Conservation (phyloP, 1,140 invertebrate genomes). For the Atta colombica region DNA sequence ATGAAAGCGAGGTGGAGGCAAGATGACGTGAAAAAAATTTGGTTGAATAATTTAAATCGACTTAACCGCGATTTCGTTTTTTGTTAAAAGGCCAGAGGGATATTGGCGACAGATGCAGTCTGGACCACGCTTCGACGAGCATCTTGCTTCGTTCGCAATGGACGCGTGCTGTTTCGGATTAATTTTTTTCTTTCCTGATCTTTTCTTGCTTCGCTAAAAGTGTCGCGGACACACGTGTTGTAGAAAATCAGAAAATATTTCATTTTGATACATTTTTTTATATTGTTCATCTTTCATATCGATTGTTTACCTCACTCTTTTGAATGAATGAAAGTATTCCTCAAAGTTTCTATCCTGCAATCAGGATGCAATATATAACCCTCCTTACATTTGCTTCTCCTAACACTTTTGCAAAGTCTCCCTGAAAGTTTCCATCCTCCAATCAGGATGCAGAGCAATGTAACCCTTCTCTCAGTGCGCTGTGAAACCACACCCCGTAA, state of each 20-base stretch:
- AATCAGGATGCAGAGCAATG: neutral
- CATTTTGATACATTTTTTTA: neutral
- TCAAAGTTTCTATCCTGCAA: neutral
- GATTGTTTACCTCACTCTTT: neutral
- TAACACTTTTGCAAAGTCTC: neutral
- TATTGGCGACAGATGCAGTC: slow-evolving; percentile 69
- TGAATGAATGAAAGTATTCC: neutral
- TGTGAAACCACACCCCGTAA: neutral
- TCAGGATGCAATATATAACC: no score
- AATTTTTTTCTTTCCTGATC: slow-evolving; percentile 66
- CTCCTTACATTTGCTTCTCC: neutral
- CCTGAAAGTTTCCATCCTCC: neutral
- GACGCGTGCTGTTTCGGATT: slow-evolving; percentile 78
- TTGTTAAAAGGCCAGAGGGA: slow-evolving; percentile 34
- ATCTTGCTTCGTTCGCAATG: slow-evolving; percentile 55
- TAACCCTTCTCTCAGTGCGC: neutral
- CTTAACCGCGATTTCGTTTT: slow-evolving; percentile 70
- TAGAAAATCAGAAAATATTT: neutral
- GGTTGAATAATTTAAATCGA: slow-evolving; percentile 71
- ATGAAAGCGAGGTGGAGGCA: slow-evolving; percentile 1
- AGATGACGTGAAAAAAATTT: slow-evolving; percentile 57
- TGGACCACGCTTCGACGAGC: slow-evolving; percentile 69
- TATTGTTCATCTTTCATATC: neutral
- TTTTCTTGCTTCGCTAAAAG: slow-evolving; percentile 6
- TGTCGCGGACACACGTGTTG: neutral